Evolutionary conservation across 2,888 invertebrate species (phyloP), one percentile per base, ranked within the genome.

Genomic region (Platycheirus albimanus): DNA sequence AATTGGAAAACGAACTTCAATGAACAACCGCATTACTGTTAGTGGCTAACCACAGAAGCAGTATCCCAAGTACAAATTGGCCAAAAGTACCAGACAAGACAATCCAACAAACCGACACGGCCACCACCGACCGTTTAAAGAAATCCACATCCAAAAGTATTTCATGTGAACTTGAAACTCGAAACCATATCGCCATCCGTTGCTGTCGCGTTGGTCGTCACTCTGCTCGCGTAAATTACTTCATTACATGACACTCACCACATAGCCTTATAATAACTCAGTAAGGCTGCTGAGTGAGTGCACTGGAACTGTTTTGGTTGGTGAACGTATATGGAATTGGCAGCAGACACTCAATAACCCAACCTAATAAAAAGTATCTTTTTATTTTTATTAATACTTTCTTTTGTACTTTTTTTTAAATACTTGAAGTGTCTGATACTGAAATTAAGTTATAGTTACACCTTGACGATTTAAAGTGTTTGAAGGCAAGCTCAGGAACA

Each of bases 81-180:
- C 30, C 38, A 54, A 64, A 75, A 58, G 56, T 38, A 10, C 54
- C 54, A 13, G 11, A 52, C 17, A 30, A 49, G 30, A 33, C 56
- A 41, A 70, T 45, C n/a, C 47, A 36, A 19, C 13, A 36, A 41
- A 63, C n/a, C 47, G 28, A 19, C 13, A 36, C 30, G 54, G 45
- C 11, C 20, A 33, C 63, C 49, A 49, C 54, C 36, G n/a, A 56
- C 54, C 54, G 54, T 63, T 79, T 52, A 66, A 70, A 70, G 64
- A 52, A 51, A 70, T 70, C 63, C 64, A 75, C 45, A 63, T 66
- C 70, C 52, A 71, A 81, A n/a, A 76, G 71, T 71, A 70, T 66
- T 81, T 81, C 45, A 52, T 61, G 52, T 81, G 80, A 76, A 76
- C 80, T 81, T 81, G 80, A 81, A 81, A 81, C 13, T 15, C n/a